Conservation (phyloP, 2,888 invertebrate species). For the Nomada goodeniana region DNA sequence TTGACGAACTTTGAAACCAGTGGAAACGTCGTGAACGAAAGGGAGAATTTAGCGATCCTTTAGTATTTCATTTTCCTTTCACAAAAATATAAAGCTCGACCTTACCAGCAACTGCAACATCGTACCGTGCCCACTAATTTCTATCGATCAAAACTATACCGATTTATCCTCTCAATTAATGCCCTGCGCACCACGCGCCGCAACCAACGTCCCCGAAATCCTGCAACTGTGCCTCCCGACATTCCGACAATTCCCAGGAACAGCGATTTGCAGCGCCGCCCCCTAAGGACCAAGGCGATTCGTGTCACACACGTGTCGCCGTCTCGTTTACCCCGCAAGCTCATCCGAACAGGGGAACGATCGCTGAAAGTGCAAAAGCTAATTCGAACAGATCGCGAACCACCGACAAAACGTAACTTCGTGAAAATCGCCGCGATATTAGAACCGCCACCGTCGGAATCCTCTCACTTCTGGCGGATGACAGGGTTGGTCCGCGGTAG, state of each 20-base stretch:
- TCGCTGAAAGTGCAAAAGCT: background rate
- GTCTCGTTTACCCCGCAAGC: constrained; percentile 7
- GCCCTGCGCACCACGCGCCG: no score
- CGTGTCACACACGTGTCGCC: constrained; percentile 24
- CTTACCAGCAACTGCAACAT: no score
- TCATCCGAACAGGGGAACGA: constrained; percentile 9
- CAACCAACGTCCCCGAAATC: no score
- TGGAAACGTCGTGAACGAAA: no score
- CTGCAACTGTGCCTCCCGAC: background rate
- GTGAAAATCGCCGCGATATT: constrained; percentile 26
- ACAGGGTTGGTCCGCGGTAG: background rate
- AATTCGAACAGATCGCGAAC: background rate
- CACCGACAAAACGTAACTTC: constrained; percentile 8
- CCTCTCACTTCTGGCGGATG: background rate
- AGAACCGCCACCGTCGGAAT: background rate
- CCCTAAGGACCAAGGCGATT: constrained; percentile 9
- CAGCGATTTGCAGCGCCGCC: background rate
- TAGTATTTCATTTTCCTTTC: no score
- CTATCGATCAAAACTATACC: no score
- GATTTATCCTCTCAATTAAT: no score
- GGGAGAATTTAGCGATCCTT: no score
- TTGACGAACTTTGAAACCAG: no score
- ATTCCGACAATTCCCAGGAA: background rate
- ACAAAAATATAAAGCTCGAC: no score
- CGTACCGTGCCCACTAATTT: no score